Evolutionary conservation across 2,888 invertebrate genomes (phyloP).

Genomic region (Petrolisthes cinctipes): DNA sequence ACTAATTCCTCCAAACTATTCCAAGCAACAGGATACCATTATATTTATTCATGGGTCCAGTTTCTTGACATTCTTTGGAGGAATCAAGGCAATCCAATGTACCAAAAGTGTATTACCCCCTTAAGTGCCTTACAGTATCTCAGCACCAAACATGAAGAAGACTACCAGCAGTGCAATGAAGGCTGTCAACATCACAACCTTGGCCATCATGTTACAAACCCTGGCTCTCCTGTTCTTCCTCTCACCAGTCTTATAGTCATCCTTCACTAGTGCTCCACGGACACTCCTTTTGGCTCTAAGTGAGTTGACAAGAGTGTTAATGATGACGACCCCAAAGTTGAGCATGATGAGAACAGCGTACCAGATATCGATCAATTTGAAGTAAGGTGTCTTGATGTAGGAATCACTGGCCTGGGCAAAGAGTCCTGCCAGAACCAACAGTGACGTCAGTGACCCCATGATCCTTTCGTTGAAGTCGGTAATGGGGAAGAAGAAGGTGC

Average conservation of each 20-base stretch:
- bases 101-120: too few species aligned
- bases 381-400: slow-evolving; percentile 44
- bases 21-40: too few species aligned
- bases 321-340: slow-evolving; percentile 19
- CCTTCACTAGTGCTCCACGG: neutral
- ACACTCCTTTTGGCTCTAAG: neutral
- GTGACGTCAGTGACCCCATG: slow-evolving; percentile 37
- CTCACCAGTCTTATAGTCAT: neutral
- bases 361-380: slow-evolving; percentile 45
- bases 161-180: neutral
- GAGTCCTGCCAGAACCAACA: slow-evolving; percentile 42
- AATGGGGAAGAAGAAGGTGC: slow-evolving; percentile 45
- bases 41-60: too few species aligned
- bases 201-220: neutral
- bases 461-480: slow-evolving; percentile 46
- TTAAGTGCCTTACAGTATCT: neutral
- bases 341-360: slow-evolving; percentile 14
- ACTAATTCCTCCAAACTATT: too few species aligned
- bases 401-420: slow-evolving; percentile 38
- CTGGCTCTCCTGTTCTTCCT: neutral
- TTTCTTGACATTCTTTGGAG: too few species aligned
- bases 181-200: neutral
- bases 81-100: too few species aligned
- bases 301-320: slow-evolving; percentile 23
- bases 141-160: neutral